Evolutionary conservation across 2,113 vertebrate species (phyloP).

Genomic region (Upupa epops): DNA sequence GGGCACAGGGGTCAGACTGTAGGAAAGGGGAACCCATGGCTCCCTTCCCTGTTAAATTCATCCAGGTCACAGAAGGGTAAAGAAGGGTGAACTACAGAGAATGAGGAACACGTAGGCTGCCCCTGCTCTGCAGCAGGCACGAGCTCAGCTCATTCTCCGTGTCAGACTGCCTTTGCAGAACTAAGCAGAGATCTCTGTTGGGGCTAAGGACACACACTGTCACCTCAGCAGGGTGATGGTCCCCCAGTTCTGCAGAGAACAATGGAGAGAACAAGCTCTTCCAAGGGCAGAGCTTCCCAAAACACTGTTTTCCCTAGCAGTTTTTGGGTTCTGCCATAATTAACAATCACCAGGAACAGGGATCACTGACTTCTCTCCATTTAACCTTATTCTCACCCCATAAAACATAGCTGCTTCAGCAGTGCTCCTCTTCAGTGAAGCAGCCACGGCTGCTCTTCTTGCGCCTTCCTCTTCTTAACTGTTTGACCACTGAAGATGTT

Average conservation of each 20-base stretch:
- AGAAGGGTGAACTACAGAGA: background rate
- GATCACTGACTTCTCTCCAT: background rate
- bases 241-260: background rate
- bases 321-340: background rate
- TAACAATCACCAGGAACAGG: background rate
- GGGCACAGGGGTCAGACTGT: background rate
- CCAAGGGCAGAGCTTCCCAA: background rate
- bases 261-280: background rate
- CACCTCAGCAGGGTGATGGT: background rate
- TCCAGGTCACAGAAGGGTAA: background rate
- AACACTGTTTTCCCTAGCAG: background rate
- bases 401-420: background rate
- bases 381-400: background rate
- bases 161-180: slow-evolving; percentile 3
- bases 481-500: background rate
- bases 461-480: background rate
- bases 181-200: background rate
- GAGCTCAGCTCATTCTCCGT: slow-evolving; percentile 12
- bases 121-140: background rate
- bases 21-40: background rate
- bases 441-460: background rate
- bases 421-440: background rate
- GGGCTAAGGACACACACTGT: background rate
- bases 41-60: background rate
- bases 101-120: background rate